Base-by-base conservation (phyloP, 2,113 vertebrate genomes). In the Vanacampus margaritifer region DNA sequence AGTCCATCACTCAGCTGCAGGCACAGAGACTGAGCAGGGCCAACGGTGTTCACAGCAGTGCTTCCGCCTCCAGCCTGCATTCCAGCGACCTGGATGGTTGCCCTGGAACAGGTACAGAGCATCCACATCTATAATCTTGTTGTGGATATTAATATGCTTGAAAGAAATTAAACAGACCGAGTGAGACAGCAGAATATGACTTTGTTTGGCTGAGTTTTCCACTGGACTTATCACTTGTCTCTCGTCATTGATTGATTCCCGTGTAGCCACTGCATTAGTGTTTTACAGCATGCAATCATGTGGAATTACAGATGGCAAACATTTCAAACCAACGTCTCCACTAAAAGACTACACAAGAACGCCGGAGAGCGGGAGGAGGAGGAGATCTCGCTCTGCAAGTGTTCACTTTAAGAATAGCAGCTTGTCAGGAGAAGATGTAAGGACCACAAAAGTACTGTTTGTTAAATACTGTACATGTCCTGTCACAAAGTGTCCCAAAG, bases 1-100 rank as follows among this genome's bases (percentile, higher is more conserved):
- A 96, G 28, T 98, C 96, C 1, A 89, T 98, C 77, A 91, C 85
- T 68, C 93, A 97, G 1, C 85, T 98, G 54, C 92, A 94, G 77
- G 92, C 85, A 17, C 94, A 93, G 63, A 88, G 93, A 56, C 69
- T 91, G 64, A 76, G 72, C 21, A 92, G 79, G 71, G 84, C 80
- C 76, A 87, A 69, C 39, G 88, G 86, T 68, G 81, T 84, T 74
- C 90, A 86, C 76, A 95, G 93, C 76, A 95, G 93, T 73, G 67
- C 89, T 50, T 96, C 96, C n/a, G 90, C 92, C 66, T 95, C 95
- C 51, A 93, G 93, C 24, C 82, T 97, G 65, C 93, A 92, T 68
- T 89, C 92, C 46, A 98, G 95, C 79, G 95, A 98, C 76, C 75
- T 95, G 59, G 95, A 96, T 68, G 89, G 79, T 63, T 82, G 78